Base-by-base conservation (phyloP, 2,113 vertebrate species). In the Atlantisia rogersi region DNA sequence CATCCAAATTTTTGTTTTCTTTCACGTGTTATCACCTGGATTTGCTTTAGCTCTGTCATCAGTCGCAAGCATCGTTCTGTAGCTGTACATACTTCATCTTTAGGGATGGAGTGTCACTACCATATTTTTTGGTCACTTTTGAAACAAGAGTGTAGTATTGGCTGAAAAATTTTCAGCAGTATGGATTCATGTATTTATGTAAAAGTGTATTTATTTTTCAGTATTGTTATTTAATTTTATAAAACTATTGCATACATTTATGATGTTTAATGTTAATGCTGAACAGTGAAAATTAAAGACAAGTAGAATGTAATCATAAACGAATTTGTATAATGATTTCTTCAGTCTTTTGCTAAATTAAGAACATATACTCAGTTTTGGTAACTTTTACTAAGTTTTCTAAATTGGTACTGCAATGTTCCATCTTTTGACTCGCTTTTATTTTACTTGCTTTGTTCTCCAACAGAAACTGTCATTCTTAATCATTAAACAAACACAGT, bases 191-290 rank as follows among this genome's bases (percentile, higher is more conserved):
- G 98, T 99, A 99, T 99, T 99, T 99, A 98, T 99, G 98, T 99
- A 99, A 99, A 99, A 98, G 91, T 98, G 98, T 99, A 99, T 99
- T 99, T 99, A 99, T 99, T 99, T 99, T 98, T 98, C 98, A 98
- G 95, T 98, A 98, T 97, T 99, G 98, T 99, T 98, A 98, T 98
- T 99, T 99, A 99, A 99, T 99, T 99, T 98, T 98, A 98, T 98
- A 98, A 98, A 97, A 97, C 98, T 97, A 97, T 98, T 97, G 91
- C 95, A 97, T 98, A 97, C 97, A 97, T 98, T 98, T 98, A 97
- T 65, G 6, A 88, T 98, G 98, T 98, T 98, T 98, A 91, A 98
- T 98, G 97, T 97, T 96, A 91, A 98, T 97, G 92, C 95, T 96
- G 93, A 98, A 98, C 96, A 96, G 97, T 97, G 97, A 97, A 97